Base-by-base conservation (phyloP, 2,888 invertebrate genomes). In the Aphrophora alni region DNA sequence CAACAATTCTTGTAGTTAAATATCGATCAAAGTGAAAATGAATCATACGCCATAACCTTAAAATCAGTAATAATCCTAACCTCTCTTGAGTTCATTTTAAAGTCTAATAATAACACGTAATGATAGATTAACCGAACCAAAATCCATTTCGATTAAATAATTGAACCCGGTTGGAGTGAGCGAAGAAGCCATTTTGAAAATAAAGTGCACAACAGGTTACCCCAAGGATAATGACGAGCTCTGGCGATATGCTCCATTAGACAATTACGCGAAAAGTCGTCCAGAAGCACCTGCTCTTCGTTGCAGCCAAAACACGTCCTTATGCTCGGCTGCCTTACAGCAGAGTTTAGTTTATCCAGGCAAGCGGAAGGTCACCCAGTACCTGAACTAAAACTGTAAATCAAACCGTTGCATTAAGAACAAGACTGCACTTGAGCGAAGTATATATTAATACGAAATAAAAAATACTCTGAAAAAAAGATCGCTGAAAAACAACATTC, bases 141-240 rank as follows among this genome's bases (percentile, higher is more conserved):
- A 14, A 10, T 14, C 44, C 10, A 8, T 14, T 14, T 17, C 12
- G 44, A 59, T 14, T 59, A 59, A 59, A 59, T 59, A 59, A 59
- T 59, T 21, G 59, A 59, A 2, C 10, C 5, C 33, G n/a, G n/a
- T n/a, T n/a, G 8, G 8, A 33, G 44, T 44, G 59, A 59, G 12
- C 59, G 59, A 59, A 59, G 59, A 59, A 4, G 59, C 59, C 59
- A 59, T 59, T 59, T 59, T 59, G 59, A 59, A 44, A 59, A 59
- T 59, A 21, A 59, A 59, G 59, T 4, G 59, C n/a, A 21, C 59
- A 59, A 59, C 10, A 21, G n/a, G n/a, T 59, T 59, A 59, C 21
- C 59, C 21, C n/a, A 7, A 7, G n/a, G 21, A 59, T 59, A 59
- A 59, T 59, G 59, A 59, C 44, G 44, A 7, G 44, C 12, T 44